Evolutionary conservation across 2,113 vertebrate genomes (phyloP).

Genomic region (Danio rerio): GRCz12tu NC_133180.1:31883001-31883500

Average conservation of each 20-base stretch:
- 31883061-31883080: neutral
- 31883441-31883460: neutral
- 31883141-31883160: neutral
- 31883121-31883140: constrained; percentile 1
- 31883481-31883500: neutral
- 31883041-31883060: constrained; percentile 76
- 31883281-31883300: neutral
- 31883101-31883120: neutral
- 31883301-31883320: constrained; percentile 32
- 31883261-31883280: constrained; percentile 42
- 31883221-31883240: constrained; percentile 25
- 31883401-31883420: no score
- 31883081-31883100: constrained; percentile 28
- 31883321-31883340: constrained; percentile 18
- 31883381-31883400: no score
- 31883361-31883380: neutral
- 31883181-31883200: constrained; percentile 20
- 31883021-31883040: constrained; percentile 73
- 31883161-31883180: neutral
- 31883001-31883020: constrained; percentile 68
- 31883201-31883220: constrained; percentile 16
- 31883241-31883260: constrained; percentile 21
- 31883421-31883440: neutral
- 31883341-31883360: constrained; percentile 3
- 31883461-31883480: neutral